These are phyloP conservation scores for Lepetodrilus schrolli DNA, from an alignment of 2,888 invertebrate genomes.

Conservation along the genomic window DNA sequence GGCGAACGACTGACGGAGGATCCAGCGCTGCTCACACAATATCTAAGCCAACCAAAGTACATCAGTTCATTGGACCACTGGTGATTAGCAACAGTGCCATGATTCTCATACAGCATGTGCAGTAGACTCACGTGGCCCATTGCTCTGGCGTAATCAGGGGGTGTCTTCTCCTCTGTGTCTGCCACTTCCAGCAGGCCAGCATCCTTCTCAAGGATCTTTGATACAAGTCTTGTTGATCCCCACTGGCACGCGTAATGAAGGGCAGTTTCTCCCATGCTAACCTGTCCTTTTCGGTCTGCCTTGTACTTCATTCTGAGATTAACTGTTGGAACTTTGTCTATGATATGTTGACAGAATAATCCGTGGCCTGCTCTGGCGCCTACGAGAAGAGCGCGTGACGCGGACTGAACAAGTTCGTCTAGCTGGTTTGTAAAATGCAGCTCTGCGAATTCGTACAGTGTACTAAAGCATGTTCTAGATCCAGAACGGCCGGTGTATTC, in stretches of 20 bases:
- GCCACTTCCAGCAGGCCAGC: neutral
- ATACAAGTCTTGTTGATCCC: neutral
- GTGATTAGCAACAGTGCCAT: neutral
- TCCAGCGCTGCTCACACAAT: neutral
- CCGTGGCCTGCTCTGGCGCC: neutral
- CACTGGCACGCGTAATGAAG: slow-evolving; percentile 10
- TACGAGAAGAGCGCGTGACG: no score
- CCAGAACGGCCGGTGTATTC: neutral
- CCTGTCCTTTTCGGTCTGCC: neutral
- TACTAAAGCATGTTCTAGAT: neutral
- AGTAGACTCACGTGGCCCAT: slow-evolving; percentile 4
- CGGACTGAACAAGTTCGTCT: neutral
- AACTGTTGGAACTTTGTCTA: slow-evolving; percentile 1
- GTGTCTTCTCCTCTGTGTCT: neutral
- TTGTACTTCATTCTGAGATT: neutral
- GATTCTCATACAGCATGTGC: neutral
- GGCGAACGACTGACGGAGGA: neutral
- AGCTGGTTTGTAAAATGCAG: neutral
- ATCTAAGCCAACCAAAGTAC: slow-evolving; percentile 1
- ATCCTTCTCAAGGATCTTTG: neutral
- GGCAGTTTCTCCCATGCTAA: neutral
- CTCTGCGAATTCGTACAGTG: neutral
- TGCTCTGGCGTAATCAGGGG: neutral
- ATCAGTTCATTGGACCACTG: neutral
- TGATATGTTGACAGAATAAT: slow-evolving; percentile 3